Evolutionary conservation across 2,113 vertebrate genomes (phyloP).

Genomic region (Salvelinus namaycush): DNA sequence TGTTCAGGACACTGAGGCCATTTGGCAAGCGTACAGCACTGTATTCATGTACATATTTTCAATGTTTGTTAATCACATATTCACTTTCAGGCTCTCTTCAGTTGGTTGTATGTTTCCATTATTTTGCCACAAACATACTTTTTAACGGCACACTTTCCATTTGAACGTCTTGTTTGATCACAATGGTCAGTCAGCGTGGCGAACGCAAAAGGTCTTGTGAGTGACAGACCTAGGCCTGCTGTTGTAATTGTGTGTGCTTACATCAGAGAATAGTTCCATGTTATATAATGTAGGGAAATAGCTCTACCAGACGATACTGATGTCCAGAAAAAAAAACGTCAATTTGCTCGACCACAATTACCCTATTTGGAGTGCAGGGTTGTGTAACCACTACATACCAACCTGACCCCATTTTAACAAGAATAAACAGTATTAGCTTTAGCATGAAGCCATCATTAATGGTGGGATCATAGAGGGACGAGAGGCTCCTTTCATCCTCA

Average conservation of each 20-base stretch:
- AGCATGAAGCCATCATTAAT: slow-evolving; percentile 73
- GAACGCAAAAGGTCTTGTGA: too few species aligned
- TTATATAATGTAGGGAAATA: too few species aligned
- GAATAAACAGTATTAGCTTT: slow-evolving; percentile 66
- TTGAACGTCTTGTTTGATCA: background rate
- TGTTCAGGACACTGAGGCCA: slow-evolving; percentile 25
- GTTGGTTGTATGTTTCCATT: too few species aligned
- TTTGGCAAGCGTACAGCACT: slow-evolving; percentile 43
- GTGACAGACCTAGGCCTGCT: too few species aligned
- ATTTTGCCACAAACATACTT: too few species aligned
- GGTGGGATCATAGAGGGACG: slow-evolving; percentile 71
- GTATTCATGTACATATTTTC: slow-evolving; percentile 21
- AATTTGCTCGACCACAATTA: slow-evolving; percentile 41
- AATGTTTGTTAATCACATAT: slow-evolving; percentile 34
- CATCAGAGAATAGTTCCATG: too few species aligned
- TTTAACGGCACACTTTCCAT: too few species aligned
- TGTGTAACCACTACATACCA: slow-evolving; percentile 59
- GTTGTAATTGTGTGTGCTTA: background rate
- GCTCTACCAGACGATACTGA: too few species aligned
- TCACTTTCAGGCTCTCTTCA: slow-evolving; percentile 26
- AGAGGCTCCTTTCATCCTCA: slow-evolving; percentile 70
- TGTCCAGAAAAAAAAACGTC: background rate
- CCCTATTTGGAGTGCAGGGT: slow-evolving; percentile 56
- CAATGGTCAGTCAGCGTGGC: too few species aligned
- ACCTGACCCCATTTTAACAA: slow-evolving; percentile 3